phyloP scores from a whole-genome alignment of 2,113 vertebrate genomes.

The Sphyrna mokarran region DNA sequence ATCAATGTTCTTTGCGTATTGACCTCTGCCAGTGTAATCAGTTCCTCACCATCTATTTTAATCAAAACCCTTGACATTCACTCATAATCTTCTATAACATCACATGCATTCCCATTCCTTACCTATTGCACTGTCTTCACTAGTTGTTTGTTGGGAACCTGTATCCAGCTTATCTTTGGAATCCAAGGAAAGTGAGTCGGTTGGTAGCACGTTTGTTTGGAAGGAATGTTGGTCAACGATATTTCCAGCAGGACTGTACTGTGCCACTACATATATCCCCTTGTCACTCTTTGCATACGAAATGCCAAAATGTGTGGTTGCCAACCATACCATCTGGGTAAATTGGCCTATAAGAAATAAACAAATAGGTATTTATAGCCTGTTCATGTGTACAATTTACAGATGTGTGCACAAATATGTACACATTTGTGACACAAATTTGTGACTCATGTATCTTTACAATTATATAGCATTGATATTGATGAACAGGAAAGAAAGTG shows the following conservation, averaged over 20 bases:
- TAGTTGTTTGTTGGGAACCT: neutral
- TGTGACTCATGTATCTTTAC: neutral
- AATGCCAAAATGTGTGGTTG: slow-evolving; percentile 5
- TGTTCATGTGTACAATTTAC: neutral
- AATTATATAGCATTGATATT: neutral
- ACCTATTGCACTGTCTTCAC: neutral
- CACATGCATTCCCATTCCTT: neutral
- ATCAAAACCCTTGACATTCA: neutral
- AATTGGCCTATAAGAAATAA: neutral
- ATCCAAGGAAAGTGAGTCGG: neutral
- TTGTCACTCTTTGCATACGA: neutral
- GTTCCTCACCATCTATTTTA: neutral
- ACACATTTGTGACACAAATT: no score
- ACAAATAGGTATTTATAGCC: neutral
- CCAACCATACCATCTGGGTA: slow-evolving; percentile 2
- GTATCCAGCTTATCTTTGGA: neutral
- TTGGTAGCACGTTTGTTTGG: neutral
- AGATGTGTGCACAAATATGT: no score
- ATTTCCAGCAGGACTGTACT: slow-evolving; percentile 29
- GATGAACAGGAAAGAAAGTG: neutral
- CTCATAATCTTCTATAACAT: neutral
- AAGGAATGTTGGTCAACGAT: slow-evolving; percentile 1
- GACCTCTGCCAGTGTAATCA: neutral
- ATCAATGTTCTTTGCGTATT: neutral
- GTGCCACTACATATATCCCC: neutral